A percentile compares a stretch with the other conserved stretches of the same genome.
Evolutionary conservation across 2,888 invertebrate species (phyloP).

Genomic region (Temnothorax ravouxi): DNA sequence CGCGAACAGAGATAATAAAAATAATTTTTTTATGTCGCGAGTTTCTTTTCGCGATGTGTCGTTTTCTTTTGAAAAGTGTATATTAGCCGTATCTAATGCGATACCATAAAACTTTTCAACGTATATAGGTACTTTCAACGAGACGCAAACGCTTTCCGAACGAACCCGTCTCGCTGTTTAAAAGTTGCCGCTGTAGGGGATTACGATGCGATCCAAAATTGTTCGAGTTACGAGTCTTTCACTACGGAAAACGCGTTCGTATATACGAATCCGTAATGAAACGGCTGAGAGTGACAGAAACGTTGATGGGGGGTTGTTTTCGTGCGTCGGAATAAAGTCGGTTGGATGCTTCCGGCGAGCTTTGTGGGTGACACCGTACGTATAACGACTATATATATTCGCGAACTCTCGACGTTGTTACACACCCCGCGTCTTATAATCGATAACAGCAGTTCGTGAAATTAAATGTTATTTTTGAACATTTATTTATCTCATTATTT

Average conservation of each 20-base stretch:
- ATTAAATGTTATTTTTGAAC: conserved; percentile 13
- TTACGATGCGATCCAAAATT: conserved; percentile 53
- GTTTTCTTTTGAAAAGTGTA: not conserved
- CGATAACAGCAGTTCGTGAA: conserved; percentile 28
- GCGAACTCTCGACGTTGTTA: conserved; percentile 53
- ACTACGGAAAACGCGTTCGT: conserved; percentile 30
- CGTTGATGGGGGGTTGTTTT: conserved; percentile 73
- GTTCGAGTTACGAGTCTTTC: conserved; percentile 35
- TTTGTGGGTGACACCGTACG: conserved; percentile 74
- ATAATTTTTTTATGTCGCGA: not conserved
- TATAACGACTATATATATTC: conserved; percentile 49
- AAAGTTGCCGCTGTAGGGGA: conserved; percentile 24
- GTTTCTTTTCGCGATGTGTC: not conserved
- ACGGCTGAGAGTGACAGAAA: conserved; percentile 72
- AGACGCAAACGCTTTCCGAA: conserved; percentile 19
- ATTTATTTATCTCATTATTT: not conserved
- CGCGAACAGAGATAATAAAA: conserved; percentile 5
- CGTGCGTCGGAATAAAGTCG: conserved; percentile 74
- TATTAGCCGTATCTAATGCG: not conserved
- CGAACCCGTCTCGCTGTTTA: conserved; percentile 12
- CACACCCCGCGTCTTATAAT: conserved; percentile 32
- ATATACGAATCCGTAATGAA: conserved; percentile 62
- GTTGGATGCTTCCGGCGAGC: conserved; percentile 76
- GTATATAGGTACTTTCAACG: not conserved
- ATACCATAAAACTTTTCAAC: not conserved